Evolutionary conservation across 2,888 invertebrate species (phyloP), one percentile per base, ranked within the genome.

Genomic region (Nomada fabriciana): DNA sequence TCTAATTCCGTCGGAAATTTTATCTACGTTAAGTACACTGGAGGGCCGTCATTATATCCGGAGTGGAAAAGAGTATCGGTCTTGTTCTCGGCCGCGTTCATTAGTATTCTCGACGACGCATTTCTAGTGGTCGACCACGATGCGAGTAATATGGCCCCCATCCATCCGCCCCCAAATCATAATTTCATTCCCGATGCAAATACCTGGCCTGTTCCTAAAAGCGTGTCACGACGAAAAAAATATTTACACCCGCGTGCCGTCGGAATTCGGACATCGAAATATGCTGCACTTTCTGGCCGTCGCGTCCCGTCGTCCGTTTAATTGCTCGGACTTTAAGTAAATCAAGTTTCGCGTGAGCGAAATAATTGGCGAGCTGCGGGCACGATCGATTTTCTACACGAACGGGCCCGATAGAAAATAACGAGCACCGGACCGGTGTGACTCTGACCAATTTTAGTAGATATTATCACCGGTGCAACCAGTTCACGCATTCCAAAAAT

Each of bases 61-160:
- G 67, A 73, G 80, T 73, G 82, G 73, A 65, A 82, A 87, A 87
- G 86, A 87, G 86, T 87, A 86, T 87, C 87, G 77, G 86, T 86
- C 82, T 87, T 86, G 87, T 85, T 87, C 87, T 67, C 52, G 36
- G 18, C 9, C 79, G 61, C 42, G 76, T 84, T 86, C 84, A 87
- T 87, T 87, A 86, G 82, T 87, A 87, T 87, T 87, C 87, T 67
- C 76, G 61, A 20, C 82, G 80, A 80, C 55, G 76, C 69, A 50
- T 82, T 85, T 60, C 86, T 72, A 84, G 84, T 78, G 87, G 80
- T 55, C 72, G 87, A 74, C 80, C 67, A 61, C 67, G 68, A 55
- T 69, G 60, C 77, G 67, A 64, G 72, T 73, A 80, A 82, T 84
- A 84, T 80, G 59, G 71, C 53, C n/a, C 53, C n/a, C 53, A 5